Conservation (phyloP, 2,113 vertebrate genomes). For the Misgurnus anguillicaudatus region DNA sequence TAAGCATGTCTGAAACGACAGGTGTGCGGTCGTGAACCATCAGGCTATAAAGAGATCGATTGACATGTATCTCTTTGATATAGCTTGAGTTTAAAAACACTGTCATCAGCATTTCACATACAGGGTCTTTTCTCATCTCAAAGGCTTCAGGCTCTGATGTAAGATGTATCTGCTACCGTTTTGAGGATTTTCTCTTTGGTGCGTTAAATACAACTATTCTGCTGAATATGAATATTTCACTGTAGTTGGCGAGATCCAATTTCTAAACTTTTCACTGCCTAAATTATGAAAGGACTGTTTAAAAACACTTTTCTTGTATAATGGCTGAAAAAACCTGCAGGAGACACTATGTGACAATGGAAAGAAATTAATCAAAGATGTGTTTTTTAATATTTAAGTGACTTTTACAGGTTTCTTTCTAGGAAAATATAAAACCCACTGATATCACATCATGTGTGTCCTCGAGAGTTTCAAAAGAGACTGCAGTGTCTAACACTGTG, state of each 20-base stretch:
- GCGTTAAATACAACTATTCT: constrained; percentile 13
- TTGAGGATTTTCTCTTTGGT: background rate
- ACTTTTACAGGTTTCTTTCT: no score
- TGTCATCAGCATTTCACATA: constrained; percentile 37
- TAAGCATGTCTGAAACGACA: constrained; percentile 15
- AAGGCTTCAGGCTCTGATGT: constrained; percentile 12
- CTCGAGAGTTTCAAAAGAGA: no score
- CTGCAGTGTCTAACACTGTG: no score
- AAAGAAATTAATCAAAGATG: no score
- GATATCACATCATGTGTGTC: no score
- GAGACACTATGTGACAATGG: no score
- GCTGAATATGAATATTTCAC: constrained; percentile 31
- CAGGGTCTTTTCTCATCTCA: constrained; percentile 1
- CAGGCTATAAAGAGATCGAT: constrained; percentile 24
- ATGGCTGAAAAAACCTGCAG: no score
- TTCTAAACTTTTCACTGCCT: background rate
- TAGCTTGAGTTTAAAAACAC: constrained; percentile 38
- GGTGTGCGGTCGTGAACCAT: constrained; percentile 27
- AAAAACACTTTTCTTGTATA: no score
- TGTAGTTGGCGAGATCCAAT: background rate
- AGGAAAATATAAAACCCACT: no score
- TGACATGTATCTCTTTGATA: constrained; percentile 45
- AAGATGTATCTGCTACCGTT: background rate
- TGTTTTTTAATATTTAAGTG: no score
- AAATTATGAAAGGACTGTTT: background rate